These are phyloP conservation scores for Euplexia lucipara DNA, from an alignment of 2,888 invertebrate genomes.

Conservation along the genomic window DNA sequence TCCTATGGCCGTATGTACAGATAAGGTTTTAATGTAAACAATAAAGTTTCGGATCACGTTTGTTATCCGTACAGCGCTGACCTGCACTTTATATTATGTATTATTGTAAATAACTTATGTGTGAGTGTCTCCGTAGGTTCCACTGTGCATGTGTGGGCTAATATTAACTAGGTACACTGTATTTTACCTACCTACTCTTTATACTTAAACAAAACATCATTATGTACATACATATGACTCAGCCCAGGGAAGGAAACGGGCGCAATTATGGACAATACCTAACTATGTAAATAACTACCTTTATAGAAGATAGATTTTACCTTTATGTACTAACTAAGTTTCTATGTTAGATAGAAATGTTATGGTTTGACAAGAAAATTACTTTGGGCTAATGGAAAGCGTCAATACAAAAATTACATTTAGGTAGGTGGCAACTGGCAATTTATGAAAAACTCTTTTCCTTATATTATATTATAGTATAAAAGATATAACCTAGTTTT, in stretches of 20 bases:
- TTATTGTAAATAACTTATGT: conserved; percentile 34
- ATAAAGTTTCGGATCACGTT: conserved; percentile 52
- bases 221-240: conserved; percentile 61
- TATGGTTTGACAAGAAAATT: conserved; percentile 3
- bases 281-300: conserved; percentile 17
- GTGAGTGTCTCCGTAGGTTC: conserved; percentile 10
- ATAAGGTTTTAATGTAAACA: conserved; percentile 29
- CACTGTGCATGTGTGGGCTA: conserved; percentile 20
- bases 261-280: conserved; percentile 47
- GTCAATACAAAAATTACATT: conserved; percentile 10
- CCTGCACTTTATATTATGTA: conserved; percentile 45
- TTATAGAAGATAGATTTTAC: conserved; percentile 5
- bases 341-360: background rate
- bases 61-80: conserved; percentile 43
- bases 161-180: conserved; percentile 63
- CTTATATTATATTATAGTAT: conserved; percentile 4
- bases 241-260: conserved; percentile 60
- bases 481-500: conserved; percentile 14
- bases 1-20: conserved; percentile 10
- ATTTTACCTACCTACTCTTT: conserved; percentile 47
- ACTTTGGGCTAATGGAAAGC: conserved; percentile 1
- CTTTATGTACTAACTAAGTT: background rate
- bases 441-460: conserved; percentile 40
- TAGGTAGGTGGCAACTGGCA: conserved; percentile 11
- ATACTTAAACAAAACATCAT: conserved; percentile 24